Evolutionary conservation across 2,888 invertebrate species (phyloP).

Genomic region (Ornithoptera alexandrae): DNA sequence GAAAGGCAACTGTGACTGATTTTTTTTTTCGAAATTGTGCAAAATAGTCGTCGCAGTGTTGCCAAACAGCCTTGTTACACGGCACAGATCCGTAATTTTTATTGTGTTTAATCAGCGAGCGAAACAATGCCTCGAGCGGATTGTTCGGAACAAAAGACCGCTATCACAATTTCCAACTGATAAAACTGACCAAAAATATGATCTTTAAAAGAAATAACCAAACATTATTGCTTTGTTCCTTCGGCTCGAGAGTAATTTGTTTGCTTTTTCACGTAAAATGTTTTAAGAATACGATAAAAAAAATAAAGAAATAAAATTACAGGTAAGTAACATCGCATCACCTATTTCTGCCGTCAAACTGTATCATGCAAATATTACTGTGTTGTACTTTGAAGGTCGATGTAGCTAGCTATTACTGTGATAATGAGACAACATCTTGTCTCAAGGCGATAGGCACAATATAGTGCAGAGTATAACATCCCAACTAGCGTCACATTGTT

Average conservation of each 20-base stretch:
- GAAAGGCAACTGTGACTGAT: constrained; percentile 10
- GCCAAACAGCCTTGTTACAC: constrained; percentile 42
- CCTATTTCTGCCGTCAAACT: too few species aligned
- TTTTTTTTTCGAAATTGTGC: constrained; percentile 6
- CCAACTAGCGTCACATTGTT: too few species aligned
- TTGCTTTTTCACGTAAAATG: background rate
- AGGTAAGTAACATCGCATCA: too few species aligned
- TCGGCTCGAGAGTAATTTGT: background rate
- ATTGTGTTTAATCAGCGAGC: constrained; percentile 51
- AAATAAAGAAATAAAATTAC: background rate
- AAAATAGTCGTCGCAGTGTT: constrained; percentile 35
- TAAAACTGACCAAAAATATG: constrained; percentile 47
- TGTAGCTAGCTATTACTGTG: too few species aligned
- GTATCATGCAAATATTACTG: too few species aligned
- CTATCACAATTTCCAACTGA: constrained; percentile 53
- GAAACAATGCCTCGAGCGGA: constrained; percentile 56
- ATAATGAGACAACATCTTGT: too few species aligned
- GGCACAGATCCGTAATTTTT: constrained; percentile 53
- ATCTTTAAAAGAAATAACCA: constrained; percentile 34
- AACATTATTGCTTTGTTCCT: constrained; percentile 8
- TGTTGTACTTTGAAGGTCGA: too few species aligned
- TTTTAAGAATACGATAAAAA: background rate
- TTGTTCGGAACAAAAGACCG: constrained; percentile 55
- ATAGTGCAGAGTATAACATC: too few species aligned
- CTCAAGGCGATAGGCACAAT: too few species aligned